phyloP scores from a whole-genome alignment of 2,113 vertebrate genomes.

The Spermophilus dauricus region DNA sequence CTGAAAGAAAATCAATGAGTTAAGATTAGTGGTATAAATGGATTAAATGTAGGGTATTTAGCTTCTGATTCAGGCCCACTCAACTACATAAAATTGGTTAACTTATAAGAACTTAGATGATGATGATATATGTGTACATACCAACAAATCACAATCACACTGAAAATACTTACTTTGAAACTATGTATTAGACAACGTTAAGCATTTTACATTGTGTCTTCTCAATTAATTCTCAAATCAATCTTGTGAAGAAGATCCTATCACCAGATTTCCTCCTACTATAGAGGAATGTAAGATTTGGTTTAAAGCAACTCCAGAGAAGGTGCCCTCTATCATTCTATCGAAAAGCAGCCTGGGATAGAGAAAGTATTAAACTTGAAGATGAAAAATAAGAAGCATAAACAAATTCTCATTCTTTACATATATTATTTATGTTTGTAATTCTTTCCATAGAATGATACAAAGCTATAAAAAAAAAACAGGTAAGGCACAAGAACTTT shows the following conservation, averaged over 20 bases:
- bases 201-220: neutral
- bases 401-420: neutral
- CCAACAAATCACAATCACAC: neutral
- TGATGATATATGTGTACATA: neutral
- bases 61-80: neutral
- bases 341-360: neutral
- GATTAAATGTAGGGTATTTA: neutral
- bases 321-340: neutral
- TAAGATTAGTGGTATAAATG: neutral
- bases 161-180: slow-evolving; percentile 35
- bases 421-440: neutral
- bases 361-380: neutral
- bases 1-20: slow-evolving; percentile 84
- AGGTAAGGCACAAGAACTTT: neutral
- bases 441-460: neutral
- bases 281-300: neutral
- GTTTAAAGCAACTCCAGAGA: neutral
- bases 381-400: neutral
- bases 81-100: neutral
- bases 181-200: neutral
- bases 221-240: neutral
- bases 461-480: neutral
- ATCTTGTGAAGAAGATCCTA: neutral
- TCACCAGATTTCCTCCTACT: neutral
- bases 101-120: neutral